Conservation (phyloP, 2,113 vertebrate species). For the Myanophis thanlyinensis region DNA sequence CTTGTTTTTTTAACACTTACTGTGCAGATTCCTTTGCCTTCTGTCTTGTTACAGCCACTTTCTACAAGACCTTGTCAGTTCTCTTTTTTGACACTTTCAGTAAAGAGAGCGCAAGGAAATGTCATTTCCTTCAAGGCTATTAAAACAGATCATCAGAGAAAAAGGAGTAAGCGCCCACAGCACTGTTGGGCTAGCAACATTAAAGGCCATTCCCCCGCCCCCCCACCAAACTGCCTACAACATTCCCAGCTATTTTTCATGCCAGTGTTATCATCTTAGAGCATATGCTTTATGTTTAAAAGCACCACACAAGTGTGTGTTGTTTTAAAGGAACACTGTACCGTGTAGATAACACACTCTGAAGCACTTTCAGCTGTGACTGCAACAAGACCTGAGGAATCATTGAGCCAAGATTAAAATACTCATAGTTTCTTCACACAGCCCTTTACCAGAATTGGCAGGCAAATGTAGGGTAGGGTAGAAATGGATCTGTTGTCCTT, state of each 20-base stretch:
- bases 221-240: not conserved
- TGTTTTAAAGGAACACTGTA: not conserved
- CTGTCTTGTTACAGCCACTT: slow-evolving; percentile 43
- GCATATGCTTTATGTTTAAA: slow-evolving; percentile 8
- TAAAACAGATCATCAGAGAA: slow-evolving; percentile 27
- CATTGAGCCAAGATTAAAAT: not conserved
- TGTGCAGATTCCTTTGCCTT: slow-evolving; percentile 42
- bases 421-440: not conserved
- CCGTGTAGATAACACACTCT: not conserved
- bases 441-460: not conserved
- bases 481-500: not conserved
- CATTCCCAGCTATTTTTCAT: not conserved
- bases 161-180: slow-evolving; percentile 17
- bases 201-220: not conserved
- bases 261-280: not conserved
- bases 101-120: slow-evolving; percentile 29
- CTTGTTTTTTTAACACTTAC: slow-evolving; percentile 28
- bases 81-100: slow-evolving; percentile 37
- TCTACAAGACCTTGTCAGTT: slow-evolving; percentile 24
- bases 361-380: not conserved
- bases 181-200: slow-evolving; percentile 25
- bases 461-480: not conserved
- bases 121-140: slow-evolving; percentile 15
- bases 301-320: slow-evolving; percentile 5
- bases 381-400: not conserved